Evolutionary conservation across 2,888 invertebrate genomes (phyloP).

Genomic region (Melanotus villosus): DNA sequence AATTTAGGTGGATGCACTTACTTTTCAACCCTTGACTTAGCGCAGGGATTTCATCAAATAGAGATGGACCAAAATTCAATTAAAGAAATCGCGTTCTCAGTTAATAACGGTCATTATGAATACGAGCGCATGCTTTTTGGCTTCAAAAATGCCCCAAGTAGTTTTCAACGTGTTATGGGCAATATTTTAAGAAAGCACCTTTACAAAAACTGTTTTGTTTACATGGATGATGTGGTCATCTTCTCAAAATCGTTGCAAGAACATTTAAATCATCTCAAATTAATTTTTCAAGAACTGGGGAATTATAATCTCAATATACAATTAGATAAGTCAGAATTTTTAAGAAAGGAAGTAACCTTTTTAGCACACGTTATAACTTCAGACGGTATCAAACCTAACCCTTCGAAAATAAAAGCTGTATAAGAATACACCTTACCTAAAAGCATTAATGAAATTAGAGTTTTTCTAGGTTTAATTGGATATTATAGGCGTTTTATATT

Average conservation of each 20-base stretch:
- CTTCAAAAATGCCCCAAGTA: conserved; percentile 35
- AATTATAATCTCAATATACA: conserved; percentile 37
- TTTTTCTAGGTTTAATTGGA: conserved; percentile 35
- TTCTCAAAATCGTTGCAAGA: conserved; percentile 34
- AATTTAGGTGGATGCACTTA: conserved; percentile 53
- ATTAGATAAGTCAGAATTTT: no score
- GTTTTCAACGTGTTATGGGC: conserved; percentile 40
- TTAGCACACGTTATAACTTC: conserved; percentile 37
- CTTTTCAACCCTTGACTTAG: conserved; percentile 53
- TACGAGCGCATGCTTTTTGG: conserved; percentile 40
- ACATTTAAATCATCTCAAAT: conserved; percentile 26
- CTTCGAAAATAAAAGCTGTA: conserved; percentile 32
- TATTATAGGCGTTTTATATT: no score
- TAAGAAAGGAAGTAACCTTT: conserved; percentile 37
- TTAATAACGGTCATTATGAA: conserved; percentile 44
- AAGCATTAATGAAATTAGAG: conserved; percentile 34
- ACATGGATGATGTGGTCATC: conserved; percentile 41
- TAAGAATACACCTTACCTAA: conserved; percentile 36
- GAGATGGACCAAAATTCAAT: conserved; percentile 43
- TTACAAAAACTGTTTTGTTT: conserved; percentile 36
- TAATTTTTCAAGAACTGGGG: conserved; percentile 32
- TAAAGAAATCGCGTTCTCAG: conserved; percentile 43
- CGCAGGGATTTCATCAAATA: conserved; percentile 57
- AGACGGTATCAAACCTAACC: conserved; percentile 41
- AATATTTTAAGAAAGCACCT: conserved; percentile 30